These are phyloP conservation scores for Tragopan temminckii DNA, from an alignment of 2,797 vertebrate species.

Conservation along the genomic window DNA sequence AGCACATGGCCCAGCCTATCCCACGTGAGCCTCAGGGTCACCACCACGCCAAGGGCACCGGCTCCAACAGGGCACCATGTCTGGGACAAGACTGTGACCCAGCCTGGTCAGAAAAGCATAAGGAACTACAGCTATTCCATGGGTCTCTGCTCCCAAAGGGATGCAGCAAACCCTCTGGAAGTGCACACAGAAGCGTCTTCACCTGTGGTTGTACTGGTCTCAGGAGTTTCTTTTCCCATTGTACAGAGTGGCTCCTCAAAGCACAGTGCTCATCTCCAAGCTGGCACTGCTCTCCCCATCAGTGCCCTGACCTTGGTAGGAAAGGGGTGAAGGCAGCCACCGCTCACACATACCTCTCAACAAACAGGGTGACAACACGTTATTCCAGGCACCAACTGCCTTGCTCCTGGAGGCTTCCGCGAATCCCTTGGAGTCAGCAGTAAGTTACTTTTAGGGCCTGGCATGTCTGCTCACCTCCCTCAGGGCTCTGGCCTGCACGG, in stretches of 20 bases:
- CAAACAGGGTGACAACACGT: not conserved
- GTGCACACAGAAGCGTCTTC: not conserved
- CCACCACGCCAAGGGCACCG: not conserved
- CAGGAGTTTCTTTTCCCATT: fast-evolving
- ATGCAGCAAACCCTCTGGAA: not conserved
- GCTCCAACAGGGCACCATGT: not conserved
- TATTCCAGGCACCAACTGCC: not conserved
- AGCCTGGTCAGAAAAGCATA: not conserved
- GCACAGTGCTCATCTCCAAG: not conserved
- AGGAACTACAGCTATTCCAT: fast-evolving
- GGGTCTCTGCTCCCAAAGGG: not conserved
- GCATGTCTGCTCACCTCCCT: not conserved
- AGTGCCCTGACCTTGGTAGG: not conserved
- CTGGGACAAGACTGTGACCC: not conserved
- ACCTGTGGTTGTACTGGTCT: not conserved
- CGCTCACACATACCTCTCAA: not conserved
- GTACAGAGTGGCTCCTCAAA: not conserved
- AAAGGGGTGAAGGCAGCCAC: not conserved
- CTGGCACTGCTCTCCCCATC: not conserved
- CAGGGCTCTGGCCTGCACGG: not conserved
- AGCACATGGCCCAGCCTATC: not conserved
- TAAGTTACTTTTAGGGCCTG: not conserved
- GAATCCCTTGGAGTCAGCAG: conserved; percentile 16
- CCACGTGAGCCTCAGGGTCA: not conserved
- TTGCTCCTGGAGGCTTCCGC: not conserved